Base-by-base conservation (phyloP, 2,113 vertebrate genomes). In the Brienomyrus brachyistius region DNA sequence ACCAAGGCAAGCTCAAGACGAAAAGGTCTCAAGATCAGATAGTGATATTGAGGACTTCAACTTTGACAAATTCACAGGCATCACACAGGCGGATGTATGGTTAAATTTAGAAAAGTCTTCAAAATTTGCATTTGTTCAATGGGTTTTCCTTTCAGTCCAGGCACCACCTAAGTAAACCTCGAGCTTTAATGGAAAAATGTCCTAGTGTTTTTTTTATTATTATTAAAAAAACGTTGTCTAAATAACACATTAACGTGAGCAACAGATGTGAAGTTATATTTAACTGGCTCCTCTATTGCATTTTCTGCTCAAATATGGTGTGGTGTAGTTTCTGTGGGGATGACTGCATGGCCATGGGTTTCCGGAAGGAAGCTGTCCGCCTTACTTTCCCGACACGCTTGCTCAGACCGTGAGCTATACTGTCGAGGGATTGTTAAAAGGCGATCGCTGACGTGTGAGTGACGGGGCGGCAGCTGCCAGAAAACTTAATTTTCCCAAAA, bases 201-300 rank as follows among this genome's bases (percentile, higher is more conserved):
- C 59, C 54, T 66, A 84, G 74, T 89, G 13, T 51, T 51, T 50
- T 51, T 51, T 89, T 5, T 17, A 40, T 40, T 40, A 40, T 40
- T 40, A 40, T 19, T 84, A 35, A 23, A 17, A 62, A 89, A 47
- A 82, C 66, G 23, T 50, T 90, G 23, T 35, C n/a, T 59, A 90
- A 88, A 47, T 89, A 90, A 91, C 62, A 48, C 89, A 74, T 85
- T 88, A 91, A 86, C 88, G 48, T 91, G 17, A 84, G 47, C 19
- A 83, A 31, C 88, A 91, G 90, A 92, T 92, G 89, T 89, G 70
- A 56, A 50, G 88, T 17, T 86, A 86, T 91, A 91, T 91, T 89
- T 92, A 90, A 19, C 43, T 21, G 27, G 27, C 31, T 21, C n/a
- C 56, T 70, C 52, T 70, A 13, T 82, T 66, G 88, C 31, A 7